Evolutionary conservation across 2,888 invertebrate genomes (phyloP).

Genomic region (Nomada fabriciana): DNA sequence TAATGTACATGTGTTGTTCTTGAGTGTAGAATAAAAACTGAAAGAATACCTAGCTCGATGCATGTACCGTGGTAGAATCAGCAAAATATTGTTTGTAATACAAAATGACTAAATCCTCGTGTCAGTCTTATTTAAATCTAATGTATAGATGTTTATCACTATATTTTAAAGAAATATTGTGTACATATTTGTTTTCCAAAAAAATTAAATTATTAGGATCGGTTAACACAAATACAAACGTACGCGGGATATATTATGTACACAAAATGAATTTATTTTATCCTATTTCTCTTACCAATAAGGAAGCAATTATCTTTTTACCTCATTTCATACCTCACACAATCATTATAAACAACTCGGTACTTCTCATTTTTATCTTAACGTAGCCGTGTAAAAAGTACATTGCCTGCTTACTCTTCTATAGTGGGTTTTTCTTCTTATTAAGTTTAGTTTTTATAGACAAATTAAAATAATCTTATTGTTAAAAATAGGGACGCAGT

Average conservation of each 20-base stretch:
- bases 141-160: constrained; percentile 66
- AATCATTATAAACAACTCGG: constrained; percentile 75
- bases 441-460: constrained; percentile 78
- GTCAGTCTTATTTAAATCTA: constrained; percentile 73
- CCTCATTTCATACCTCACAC: constrained; percentile 72
- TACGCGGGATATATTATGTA: constrained; percentile 74
- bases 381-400: constrained; percentile 79
- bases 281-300: constrained; percentile 78
- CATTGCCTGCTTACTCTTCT: constrained; percentile 79
- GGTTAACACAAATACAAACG: constrained; percentile 72
- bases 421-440: constrained; percentile 66
- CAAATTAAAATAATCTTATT: constrained; percentile 82
- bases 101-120: constrained; percentile 63
- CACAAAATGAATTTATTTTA: constrained; percentile 81
- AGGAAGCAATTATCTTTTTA: constrained; percentile 81
- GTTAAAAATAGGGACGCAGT: constrained; percentile 72
- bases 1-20: constrained; percentile 63
- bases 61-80: constrained; percentile 54
- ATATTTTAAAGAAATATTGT: constrained; percentile 65
- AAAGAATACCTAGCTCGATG: constrained; percentile 52
- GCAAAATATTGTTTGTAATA: constrained; percentile 61
- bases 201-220: constrained; percentile 66
- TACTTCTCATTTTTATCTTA: constrained; percentile 64
- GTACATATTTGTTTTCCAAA: constrained; percentile 63
- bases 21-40: constrained; percentile 53